Evolutionary conservation across 2,113 vertebrate species (phyloP), one percentile per base, ranked within the genome.

Genomic region (Perccottus glenii): DNA sequence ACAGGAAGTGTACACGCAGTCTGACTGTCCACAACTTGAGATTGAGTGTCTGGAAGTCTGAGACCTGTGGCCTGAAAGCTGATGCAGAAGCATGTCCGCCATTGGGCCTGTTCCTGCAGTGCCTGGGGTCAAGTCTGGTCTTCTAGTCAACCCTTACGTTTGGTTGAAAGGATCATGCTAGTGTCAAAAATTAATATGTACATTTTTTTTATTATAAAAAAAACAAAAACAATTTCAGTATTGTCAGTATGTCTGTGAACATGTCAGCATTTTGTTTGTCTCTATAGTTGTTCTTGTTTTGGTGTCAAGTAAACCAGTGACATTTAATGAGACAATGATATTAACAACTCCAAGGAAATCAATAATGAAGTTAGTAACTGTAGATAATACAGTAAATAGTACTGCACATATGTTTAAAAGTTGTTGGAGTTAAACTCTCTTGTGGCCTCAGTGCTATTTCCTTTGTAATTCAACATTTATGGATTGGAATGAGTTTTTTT

Each of bases 1-100:
- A 57, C 69, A 79, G 77, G 84, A 85, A 58, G 73, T 78, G 35
- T 70, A 9, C 27, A 19, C 63, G 66, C 67, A 9, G 14, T 43
- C 64, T 11, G 52, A 48, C 58, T 63, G 46, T 77, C 71, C 65
- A 66, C 69, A 75, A 74, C 77, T 51, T 58, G 67, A 77, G 83
- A 84, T 83, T 27, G 72, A 59, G 71, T 60, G 11, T 35, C 47
- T 40, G 38, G 46, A 78, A 75, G 46, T 71, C 57, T 66, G 80
- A 83, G 62, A 80, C 75, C 55, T 70, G 58, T 10, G 10, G 32
- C 67, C 51, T 77, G 82, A 87, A 85, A 86, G 55, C 65, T 58
- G 76, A 88, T 78, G 64, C 77, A 73, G 51, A 50, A n/a, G 19
- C 70, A 55, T 53, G 27, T 60, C 40, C 36, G 6, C 43, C 6